These are phyloP conservation scores for Procambarus virginalis DNA, from an alignment of 1,140 invertebrate genomes.

Conservation along the genomic window DNA sequence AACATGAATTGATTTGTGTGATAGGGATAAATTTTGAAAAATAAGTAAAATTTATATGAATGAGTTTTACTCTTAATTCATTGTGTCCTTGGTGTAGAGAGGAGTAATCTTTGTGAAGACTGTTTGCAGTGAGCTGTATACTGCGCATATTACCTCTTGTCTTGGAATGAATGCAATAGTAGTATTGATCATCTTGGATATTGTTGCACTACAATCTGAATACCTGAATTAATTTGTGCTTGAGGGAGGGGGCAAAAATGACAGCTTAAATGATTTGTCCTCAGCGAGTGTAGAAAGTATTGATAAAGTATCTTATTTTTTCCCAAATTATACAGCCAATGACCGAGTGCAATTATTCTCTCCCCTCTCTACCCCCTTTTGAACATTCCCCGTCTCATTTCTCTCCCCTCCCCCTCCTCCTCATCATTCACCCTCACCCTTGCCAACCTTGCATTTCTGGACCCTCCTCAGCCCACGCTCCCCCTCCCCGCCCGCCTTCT, in stretches of 20 bases:
- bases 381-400: conserved; percentile 35
- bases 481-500: conserved; percentile 14
- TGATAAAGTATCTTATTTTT: conserved; percentile 26
- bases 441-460: conserved; percentile 46
- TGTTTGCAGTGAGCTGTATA: background rate
- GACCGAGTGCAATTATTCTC: conserved; percentile 17
- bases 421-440: conserved; percentile 27
- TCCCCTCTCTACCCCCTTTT: conserved; percentile 19
- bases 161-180: background rate
- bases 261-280: conserved; percentile 17
- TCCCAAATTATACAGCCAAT: conserved; percentile 21
- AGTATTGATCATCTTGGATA: conserved; percentile 17
- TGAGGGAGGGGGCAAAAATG: conserved; percentile 11
- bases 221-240: conserved; percentile 29
- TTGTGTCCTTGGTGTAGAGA: too few species aligned
- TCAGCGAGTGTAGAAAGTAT: conserved; percentile 9
- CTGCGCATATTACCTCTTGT: background rate
- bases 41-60: too few species aligned
- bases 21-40: too few species aligned
- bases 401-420: conserved; percentile 31
- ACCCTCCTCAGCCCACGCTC: conserved; percentile 5
- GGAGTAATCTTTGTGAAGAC: too few species aligned
- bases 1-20: too few species aligned
- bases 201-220: background rate
- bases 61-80: too few species aligned